phyloP scores from a whole-genome alignment of 1,140 invertebrate species.

The Caenorhabditis tropicalis region DNA sequence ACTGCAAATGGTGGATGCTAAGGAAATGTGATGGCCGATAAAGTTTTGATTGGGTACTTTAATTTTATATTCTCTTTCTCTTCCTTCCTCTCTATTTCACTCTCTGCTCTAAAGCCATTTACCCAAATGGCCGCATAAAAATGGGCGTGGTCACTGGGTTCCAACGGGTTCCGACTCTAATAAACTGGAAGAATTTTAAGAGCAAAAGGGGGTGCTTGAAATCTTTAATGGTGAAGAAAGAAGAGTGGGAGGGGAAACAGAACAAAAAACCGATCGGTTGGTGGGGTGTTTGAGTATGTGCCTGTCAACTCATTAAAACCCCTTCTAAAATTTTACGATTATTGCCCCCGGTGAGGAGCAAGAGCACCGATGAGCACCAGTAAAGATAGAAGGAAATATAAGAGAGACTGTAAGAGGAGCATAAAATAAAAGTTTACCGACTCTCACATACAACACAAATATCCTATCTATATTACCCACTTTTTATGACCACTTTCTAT shows the following conservation, averaged over 20 bases:
- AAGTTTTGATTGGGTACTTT: constrained; percentile 45
- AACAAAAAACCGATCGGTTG: too few relatives aligned
- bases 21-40: constrained; percentile 43
- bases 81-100: background rate
- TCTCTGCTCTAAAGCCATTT: constrained; percentile 32
- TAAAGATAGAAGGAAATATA: background rate
- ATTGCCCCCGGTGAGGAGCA: constrained; percentile 37
- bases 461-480: constrained; percentile 45
- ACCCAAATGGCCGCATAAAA: constrained; percentile 44
- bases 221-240: background rate
- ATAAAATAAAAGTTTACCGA: constrained; percentile 13
- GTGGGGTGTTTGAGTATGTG: background rate
- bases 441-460: constrained; percentile 41
- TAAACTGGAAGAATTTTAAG: constrained; percentile 26
- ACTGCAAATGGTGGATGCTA: background rate
- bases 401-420: constrained; percentile 15
- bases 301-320: constrained; percentile 32
- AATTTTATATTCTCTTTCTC: constrained; percentile 33
- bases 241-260: background rate
- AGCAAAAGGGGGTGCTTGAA: background rate
- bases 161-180: constrained; percentile 7
- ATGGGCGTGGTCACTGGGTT: constrained; percentile 28
- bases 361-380: background rate
- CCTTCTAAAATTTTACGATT: constrained; percentile 35
- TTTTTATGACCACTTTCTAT: constrained; percentile 36